These are phyloP conservation scores for Amblyopsis rosae DNA, from an alignment of 2,113 vertebrate species.

Conservation along the genomic window DNA sequence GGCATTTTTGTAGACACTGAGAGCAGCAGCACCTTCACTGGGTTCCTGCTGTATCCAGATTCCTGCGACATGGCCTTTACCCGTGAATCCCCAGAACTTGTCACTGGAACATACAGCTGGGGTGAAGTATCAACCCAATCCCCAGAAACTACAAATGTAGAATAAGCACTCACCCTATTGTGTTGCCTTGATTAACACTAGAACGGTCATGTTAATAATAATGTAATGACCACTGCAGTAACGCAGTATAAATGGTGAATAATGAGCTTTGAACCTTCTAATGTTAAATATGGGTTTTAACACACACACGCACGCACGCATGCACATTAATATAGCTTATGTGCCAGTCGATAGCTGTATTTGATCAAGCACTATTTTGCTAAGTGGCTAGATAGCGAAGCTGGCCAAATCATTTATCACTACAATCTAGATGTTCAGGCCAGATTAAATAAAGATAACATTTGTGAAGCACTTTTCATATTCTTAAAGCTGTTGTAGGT, in stretches of 20 bases:
- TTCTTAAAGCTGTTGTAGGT: neutral
- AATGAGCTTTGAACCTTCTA: constrained; percentile 1
- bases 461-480: constrained; percentile 7
- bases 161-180: neutral
- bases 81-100: constrained; percentile 14
- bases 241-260: constrained; percentile 24
- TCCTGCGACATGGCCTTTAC: constrained; percentile 42
- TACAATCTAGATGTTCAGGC: neutral
- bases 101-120: constrained; percentile 22
- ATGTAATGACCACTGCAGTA: neutral
- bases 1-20: constrained; percentile 56
- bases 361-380: constrained; percentile 6
- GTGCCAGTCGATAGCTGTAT: constrained; percentile 7
- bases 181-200: no score
- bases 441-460: neutral
- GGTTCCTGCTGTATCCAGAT: constrained; percentile 71
- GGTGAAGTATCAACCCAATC: neutral
- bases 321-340: neutral
- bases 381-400: neutral
- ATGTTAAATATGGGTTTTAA: constrained; percentile 12
- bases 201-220: no score
- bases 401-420: neutral
- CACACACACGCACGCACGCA: neutral
- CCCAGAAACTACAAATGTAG: constrained; percentile 14
- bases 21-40: constrained; percentile 68